These are phyloP conservation scores for Melieria crassipennis DNA, from an alignment of 2,888 invertebrate genomes.

Conservation along the genomic window DNA sequence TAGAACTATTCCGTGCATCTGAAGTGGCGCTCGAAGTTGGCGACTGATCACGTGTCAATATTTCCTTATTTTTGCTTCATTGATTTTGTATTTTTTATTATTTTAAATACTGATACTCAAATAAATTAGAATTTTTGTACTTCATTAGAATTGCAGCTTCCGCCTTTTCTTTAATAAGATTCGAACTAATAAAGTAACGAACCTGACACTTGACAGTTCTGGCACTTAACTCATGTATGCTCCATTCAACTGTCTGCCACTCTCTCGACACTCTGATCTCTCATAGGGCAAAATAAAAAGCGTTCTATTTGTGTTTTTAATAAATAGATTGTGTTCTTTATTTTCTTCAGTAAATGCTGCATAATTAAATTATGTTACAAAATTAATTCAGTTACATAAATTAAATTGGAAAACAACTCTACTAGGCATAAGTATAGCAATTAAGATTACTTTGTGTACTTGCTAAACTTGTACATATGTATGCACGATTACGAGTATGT, in stretches of 20 bases:
- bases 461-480: slow-evolving; percentile 5
- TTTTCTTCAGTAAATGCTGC: slow-evolving; percentile 20
- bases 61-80: no score
- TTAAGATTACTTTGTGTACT: not conserved
- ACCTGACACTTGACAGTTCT: no score
- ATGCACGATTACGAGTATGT: slow-evolving; percentile 5
- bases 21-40: no score
- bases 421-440: not conserved
- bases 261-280: not conserved
- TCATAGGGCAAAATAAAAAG: not conserved
- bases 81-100: no score
- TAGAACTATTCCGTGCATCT: no score
- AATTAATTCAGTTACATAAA: not conserved
- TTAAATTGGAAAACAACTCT: not conserved
- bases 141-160: no score
- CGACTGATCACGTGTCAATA: no score
- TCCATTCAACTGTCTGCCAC: not conserved
- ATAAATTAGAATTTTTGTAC: no score
- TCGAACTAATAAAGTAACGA: no score
- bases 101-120: no score
- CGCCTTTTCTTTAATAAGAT: no score
- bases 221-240: no score
- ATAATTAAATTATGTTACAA: slow-evolving; percentile 13
- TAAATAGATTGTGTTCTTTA: slow-evolving; percentile 15
- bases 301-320: not conserved